Base-by-base conservation (phyloP, 2,888 invertebrate species). In the Germaria angustata region DNA sequence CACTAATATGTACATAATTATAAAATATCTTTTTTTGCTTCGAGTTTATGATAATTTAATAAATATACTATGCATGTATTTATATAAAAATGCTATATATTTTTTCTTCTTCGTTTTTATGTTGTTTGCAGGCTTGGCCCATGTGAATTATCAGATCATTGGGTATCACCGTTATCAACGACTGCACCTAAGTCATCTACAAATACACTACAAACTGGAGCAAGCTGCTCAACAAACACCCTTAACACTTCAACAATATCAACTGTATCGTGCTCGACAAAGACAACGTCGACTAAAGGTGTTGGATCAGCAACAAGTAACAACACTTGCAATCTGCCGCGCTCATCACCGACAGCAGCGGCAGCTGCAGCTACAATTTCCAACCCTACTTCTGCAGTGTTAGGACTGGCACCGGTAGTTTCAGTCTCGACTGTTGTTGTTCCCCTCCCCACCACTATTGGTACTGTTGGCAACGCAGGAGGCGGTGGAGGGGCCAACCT, bases 51-150 rank as follows among this genome's bases (percentile, higher is more conserved):
- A n/a, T n/a, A n/a, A n/a, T n/a, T n/a, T n/a, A n/a, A n/a, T n/a
- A n/a, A n/a, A n/a, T n/a, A n/a, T n/a, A n/a, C n/a, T n/a, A n/a
- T n/a, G n/a, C n/a, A n/a, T n/a, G n/a, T n/a, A n/a, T n/a, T n/a
- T n/a, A n/a, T n/a, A n/a, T n/a, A n/a, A n/a, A n/a, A n/a, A n/a
- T n/a, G n/a, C n/a, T n/a, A n/a, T n/a, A n/a, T n/a, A n/a, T n/a
- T n/a, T n/a, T n/a, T n/a, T n/a, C n/a, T n/a, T n/a, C n/a, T n/a
- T n/a, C n/a, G n/a, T n/a, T n/a, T n/a, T n/a, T n/a, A n/a, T n/a
- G n/a, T n/a, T n/a, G n/a, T n/a, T 6, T 65, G 3, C 93, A 96
- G 96, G 95, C 95, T 95, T 94, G 95, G 96, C 94, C 95, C 96
- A 94, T 95, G 95, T 95, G 96, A 96, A 93, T 94, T 96, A 93